Percentiles rank a stretch among this genome's conserved stretches.
Conservation (phyloP, 35 echinoderm and acorn worm genomes). For the Apostichopus parvimensis region DNA sequence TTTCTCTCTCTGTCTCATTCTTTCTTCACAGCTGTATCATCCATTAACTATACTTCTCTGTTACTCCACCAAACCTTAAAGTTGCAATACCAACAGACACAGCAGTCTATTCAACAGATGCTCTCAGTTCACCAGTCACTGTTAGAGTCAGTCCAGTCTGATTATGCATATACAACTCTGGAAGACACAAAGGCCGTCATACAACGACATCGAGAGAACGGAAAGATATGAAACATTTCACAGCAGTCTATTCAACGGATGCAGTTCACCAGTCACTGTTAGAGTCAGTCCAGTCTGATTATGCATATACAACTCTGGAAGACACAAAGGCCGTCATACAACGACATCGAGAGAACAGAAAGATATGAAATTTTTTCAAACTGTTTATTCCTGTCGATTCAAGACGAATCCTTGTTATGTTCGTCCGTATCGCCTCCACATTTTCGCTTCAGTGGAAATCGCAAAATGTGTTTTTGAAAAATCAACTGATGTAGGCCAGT, state of each 20-base stretch:
- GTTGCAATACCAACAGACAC: conserved; percentile 39
- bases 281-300: conserved; percentile 36
- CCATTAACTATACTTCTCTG: conserved; percentile 3
- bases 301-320: conserved; percentile 37
- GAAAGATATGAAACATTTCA: background rate
- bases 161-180: conserved; percentile 33
- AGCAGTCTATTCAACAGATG: conserved; percentile 39
- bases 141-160: conserved; percentile 33
- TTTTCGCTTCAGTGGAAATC: no score
- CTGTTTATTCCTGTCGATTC: no score
- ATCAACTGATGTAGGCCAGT: no score
- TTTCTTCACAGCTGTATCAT: conserved; percentile 18
- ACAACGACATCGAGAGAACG: background rate
- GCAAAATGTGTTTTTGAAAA: no score
- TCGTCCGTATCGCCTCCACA: no score
- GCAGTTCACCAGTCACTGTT: conserved; percentile 46
- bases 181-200: conserved; percentile 44
- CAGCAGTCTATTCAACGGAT: conserved; percentile 39
- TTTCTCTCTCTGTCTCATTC: background rate
- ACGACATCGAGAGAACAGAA: conserved; percentile 2
- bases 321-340: conserved; percentile 43
- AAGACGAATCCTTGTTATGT: no score
- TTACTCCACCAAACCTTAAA: conserved; percentile 54
- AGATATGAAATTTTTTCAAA: no score
- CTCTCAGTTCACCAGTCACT: conserved; percentile 43